A percentile compares a stretch with the other conserved stretches of the same genome.
phyloP scores from a whole-genome alignment of 2,888 invertebrate genomes.

The Amiota communis region DNA sequence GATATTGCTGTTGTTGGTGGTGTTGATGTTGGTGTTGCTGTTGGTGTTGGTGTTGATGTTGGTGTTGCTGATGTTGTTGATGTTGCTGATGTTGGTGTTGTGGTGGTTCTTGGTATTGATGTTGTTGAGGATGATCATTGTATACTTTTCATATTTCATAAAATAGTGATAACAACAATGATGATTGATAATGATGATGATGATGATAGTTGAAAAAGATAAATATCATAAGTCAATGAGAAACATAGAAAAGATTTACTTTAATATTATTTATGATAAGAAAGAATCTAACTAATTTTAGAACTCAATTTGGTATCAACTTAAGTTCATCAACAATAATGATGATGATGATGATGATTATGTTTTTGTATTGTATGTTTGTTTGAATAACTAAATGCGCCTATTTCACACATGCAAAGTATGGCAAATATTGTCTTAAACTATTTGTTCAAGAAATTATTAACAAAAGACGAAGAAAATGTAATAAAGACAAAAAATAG shows the following conservation, averaged over 20 bases:
- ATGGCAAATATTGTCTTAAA: not conserved
- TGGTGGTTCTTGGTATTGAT: constrained; percentile 45
- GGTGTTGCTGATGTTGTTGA: constrained; percentile 52
- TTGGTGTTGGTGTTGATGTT: constrained; percentile 51
- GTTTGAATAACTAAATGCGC: not conserved
- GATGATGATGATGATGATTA: no score
- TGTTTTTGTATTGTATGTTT: no score
- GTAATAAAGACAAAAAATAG: not conserved
- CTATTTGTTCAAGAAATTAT: no score
- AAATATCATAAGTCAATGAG: constrained; percentile 49
- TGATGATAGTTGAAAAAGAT: constrained; percentile 36
- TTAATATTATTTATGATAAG: not conserved
- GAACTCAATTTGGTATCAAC: not conserved
- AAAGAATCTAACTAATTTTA: not conserved
- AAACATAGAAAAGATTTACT: not conserved
- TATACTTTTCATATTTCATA: constrained; percentile 3
- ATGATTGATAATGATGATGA: constrained; percentile 50
- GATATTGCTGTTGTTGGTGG: constrained; percentile 52
- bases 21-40: constrained; percentile 54
- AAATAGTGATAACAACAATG: constrained; percentile 14
- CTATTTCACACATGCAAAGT: constrained; percentile 5
- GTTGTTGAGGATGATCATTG: constrained; percentile 48
- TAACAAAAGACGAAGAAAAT: not conserved
- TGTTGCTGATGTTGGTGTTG: constrained; percentile 47
- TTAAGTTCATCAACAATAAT: not conserved